Conservation (phyloP, 2,113 vertebrate genomes). For the Struthidea cinerea region DNA sequence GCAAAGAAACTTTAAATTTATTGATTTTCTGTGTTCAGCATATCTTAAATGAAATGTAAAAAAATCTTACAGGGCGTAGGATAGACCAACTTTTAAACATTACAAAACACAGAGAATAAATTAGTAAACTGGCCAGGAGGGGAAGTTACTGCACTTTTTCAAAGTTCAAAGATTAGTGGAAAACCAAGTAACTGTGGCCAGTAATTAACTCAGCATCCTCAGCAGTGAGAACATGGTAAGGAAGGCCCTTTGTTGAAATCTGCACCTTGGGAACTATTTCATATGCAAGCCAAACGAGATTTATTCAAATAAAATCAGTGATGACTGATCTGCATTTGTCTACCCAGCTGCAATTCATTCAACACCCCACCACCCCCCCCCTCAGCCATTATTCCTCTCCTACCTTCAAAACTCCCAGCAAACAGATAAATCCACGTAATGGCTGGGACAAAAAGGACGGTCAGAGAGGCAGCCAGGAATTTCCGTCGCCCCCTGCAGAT, state of each 20-base stretch:
- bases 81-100: neutral
- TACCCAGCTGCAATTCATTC: neutral
- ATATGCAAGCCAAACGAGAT: neutral
- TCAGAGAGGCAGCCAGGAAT: conserved; percentile 92
- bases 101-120: neutral
- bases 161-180: neutral
- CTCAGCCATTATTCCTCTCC: neutral
- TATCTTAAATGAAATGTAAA: neutral
- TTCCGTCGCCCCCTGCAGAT: conserved; percentile 98
- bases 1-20: neutral
- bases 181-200: neutral
- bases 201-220: neutral
- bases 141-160: neutral
- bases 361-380: neutral
- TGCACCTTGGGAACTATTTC: neutral
- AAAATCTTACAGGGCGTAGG: neutral
- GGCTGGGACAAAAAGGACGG: conserved; percentile 91
- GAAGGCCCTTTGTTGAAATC: neutral
- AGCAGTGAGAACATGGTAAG: neutral
- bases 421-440: conserved; percentile 97
- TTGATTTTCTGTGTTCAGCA: neutral
- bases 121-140: rapidly evolving
- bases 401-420: conserved; percentile 92
- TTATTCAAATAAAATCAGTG: neutral
- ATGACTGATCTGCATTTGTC: neutral